Percentiles rank a stretch among this genome's conserved stretches.
Evolutionary conservation across 2,113 vertebrate genomes (phyloP).

Genomic region (Ceyx cyanopectus): DNA sequence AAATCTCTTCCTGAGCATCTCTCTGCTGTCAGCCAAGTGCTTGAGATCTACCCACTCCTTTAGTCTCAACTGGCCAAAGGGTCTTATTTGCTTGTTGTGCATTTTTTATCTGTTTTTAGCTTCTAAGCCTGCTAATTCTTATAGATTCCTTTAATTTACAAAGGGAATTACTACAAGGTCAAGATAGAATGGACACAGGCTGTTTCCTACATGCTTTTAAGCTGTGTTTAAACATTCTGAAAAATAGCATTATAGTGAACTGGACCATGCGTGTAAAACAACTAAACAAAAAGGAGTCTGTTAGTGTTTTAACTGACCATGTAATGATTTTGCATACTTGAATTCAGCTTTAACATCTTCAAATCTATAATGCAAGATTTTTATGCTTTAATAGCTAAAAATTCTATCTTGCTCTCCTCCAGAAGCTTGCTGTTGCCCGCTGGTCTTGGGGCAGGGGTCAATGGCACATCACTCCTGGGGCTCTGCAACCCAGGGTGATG

Average conservation of each 20-base stretch:
- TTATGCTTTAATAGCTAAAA: not conserved
- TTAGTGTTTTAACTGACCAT: not conserved
- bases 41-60: not conserved
- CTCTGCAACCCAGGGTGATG: not conserved
- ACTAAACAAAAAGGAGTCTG: not conserved
- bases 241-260: not conserved
- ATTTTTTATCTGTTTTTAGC: not conserved
- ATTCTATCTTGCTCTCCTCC: not conserved
- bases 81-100: not conserved
- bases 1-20: not conserved
- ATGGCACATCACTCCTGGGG: not conserved
- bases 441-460: not conserved
- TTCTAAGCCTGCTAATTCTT: not conserved
- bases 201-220: not conserved
- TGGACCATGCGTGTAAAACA: not conserved
- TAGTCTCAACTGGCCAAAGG: rapidly evolving
- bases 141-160: conserved; percentile 5
- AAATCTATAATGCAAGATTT: not conserved
- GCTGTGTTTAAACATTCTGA: not conserved
- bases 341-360: not conserved
- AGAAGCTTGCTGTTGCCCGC: not conserved
- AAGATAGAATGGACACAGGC: not conserved
- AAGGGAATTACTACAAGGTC: conserved; percentile 17
- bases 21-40: not conserved
- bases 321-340: not conserved